Evolutionary conservation across 2,113 vertebrate species (phyloP).

Genomic region (Indri indri): DNA sequence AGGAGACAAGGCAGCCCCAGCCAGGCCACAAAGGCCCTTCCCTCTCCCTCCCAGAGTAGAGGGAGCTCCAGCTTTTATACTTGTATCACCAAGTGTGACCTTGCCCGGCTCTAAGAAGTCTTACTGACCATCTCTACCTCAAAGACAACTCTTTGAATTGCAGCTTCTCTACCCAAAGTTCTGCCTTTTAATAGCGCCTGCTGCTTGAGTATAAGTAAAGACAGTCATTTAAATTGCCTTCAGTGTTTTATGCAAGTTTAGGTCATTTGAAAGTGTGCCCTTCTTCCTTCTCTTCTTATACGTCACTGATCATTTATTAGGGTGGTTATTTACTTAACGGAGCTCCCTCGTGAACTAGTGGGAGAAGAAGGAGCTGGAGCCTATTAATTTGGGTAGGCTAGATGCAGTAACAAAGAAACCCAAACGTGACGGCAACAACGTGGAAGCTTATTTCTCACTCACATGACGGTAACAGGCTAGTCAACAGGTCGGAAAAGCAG

Average conservation of each 20-base stretch:
- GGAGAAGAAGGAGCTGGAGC: neutral
- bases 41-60: neutral
- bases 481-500: no score
- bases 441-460: neutral
- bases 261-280: neutral
- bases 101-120: neutral
- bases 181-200: no score
- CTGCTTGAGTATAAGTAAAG: neutral
- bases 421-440: neutral
- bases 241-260: neutral
- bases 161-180: neutral
- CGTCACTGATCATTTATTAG: neutral
- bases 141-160: neutral
- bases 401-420: neutral
- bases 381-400: neutral
- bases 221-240: neutral
- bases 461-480: rapidly evolving
- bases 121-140: neutral
- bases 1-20: neutral
- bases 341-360: neutral
- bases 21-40: neutral
- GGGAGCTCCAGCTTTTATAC: neutral
- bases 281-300: neutral
- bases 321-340: neutral
- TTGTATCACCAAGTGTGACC: neutral